Percentiles rank a stretch among this genome's conserved stretches.
These are phyloP conservation scores for Tychaedon coryphoeus DNA, from an alignment of 2,113 vertebrate genomes.

Conservation along the genomic window DNA sequence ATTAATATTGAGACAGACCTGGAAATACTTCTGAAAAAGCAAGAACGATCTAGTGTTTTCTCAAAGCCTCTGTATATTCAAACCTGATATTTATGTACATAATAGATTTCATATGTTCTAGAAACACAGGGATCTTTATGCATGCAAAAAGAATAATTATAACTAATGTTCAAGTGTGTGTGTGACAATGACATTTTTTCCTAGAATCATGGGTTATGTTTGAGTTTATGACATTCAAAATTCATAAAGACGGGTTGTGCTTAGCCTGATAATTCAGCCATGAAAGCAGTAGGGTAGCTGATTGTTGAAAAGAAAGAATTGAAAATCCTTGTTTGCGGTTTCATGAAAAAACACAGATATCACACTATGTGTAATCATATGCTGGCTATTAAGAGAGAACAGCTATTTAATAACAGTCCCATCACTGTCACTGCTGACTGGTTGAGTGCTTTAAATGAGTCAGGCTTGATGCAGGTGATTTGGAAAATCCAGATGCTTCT, in stretches of 20 bases:
- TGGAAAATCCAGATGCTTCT: background rate
- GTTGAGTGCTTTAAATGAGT: background rate
- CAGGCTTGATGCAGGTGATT: background rate
- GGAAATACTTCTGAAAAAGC: background rate
- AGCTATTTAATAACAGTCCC: background rate
- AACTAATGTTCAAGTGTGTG: background rate
- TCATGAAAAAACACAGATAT: background rate
- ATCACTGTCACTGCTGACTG: background rate
- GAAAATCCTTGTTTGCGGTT: background rate
- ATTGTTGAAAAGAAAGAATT: background rate
- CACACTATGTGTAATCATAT: background rate
- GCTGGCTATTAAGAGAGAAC: background rate
- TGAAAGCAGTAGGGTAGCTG: background rate
- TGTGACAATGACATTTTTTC: background rate
- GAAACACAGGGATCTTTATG: background rate
- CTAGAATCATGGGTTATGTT: background rate
- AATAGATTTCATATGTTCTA: background rate
- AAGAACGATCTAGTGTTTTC: background rate
- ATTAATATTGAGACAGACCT: background rate
- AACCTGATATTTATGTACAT: background rate
- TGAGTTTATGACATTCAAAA: background rate
- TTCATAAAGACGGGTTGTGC: background rate
- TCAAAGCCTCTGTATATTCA: background rate
- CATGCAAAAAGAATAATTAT: background rate
- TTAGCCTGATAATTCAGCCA: background rate